Evolutionary conservation across 2,888 invertebrate genomes (phyloP).

Genomic region (Catocala sponsa): DNA sequence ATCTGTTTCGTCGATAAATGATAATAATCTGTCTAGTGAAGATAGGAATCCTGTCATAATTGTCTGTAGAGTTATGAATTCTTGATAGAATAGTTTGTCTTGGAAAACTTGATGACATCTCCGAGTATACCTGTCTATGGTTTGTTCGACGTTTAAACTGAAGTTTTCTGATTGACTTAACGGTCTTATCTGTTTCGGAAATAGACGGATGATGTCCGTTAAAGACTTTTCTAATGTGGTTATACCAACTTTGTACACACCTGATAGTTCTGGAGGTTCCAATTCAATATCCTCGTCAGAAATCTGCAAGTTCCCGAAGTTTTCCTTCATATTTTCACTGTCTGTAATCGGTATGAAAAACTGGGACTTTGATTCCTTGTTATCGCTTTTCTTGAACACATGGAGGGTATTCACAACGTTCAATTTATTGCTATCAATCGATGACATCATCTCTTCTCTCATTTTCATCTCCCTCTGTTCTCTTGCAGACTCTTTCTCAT

Average conservation of each 20-base stretch:
- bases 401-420: constrained; percentile 77
- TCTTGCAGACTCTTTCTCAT: constrained; percentile 69
- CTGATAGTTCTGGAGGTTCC: constrained; percentile 72
- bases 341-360: constrained; percentile 83
- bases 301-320: constrained; percentile 77
- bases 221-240: constrained; percentile 74
- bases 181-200: constrained; percentile 83
- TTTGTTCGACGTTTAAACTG: constrained; percentile 75
- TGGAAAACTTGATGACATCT: constrained; percentile 84
- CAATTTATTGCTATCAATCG: constrained; percentile 79
- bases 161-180: constrained; percentile 84
- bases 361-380: constrained; percentile 81
- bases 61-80: constrained; percentile 76
- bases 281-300: constrained; percentile 76
- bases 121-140: constrained; percentile 81
- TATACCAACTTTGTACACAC: constrained; percentile 69
- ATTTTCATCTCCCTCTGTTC: constrained; percentile 66
- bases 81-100: constrained; percentile 83
- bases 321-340: constrained; percentile 67
- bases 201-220: constrained; percentile 73
- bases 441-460: constrained; percentile 73
- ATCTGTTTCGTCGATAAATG: constrained; percentile 73
- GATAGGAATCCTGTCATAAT: constrained; percentile 73
- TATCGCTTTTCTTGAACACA: constrained; percentile 80
- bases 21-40: constrained; percentile 65